Base-by-base conservation (phyloP, 23 tunicate species). In the Corella eumyota region DNA sequence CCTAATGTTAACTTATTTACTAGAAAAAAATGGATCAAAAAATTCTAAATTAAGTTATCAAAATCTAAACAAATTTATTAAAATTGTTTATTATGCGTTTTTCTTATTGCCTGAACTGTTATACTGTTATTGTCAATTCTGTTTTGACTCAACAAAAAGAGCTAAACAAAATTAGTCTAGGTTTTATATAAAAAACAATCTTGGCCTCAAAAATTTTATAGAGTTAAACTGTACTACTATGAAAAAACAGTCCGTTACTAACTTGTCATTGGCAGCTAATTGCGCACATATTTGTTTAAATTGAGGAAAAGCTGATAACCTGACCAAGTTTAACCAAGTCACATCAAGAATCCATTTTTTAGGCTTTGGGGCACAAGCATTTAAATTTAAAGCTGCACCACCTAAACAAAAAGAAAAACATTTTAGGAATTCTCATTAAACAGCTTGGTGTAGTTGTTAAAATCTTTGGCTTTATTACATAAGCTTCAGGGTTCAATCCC, bases 271-370 rank as follows among this genome's bases (percentile, higher is more conserved):
- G 32, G 84, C 51, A 2, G 84, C 32, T 2, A 90, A 73, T 64
- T 90, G 97, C 22, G 82, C 50, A 4, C 76, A 64, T 31, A 90
- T 69, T 60, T 90, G 97, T 34, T 83, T 74, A 69, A 90, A 90
- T 32, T 72, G 80, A 28, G 75, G 84, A 34, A 90, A 72, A 6
- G 67, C 30, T 1, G 83, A 56, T 11, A 90, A 66, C 17, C 88
- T 87, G 25, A 90, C 97, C 51, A 90, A 64, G 57, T 90, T 90
- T 6, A 90, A 65, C 97, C 97, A 90, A 34, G 91, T 90, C 21
- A 78, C 74, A 51, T 90, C 97, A 4, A 90, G 70, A 75, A 90
- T 81, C 97, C 97, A 90, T 45, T 90, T 90, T 55, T 90, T 90
- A 0, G 97, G 97, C 37, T 90, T 90, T 20, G 90, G 73, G 22